Percentiles rank a stretch among this genome's conserved stretches.
These are phyloP conservation scores for Delichon dasypus DNA, from an alignment of 2,797 vertebrate genomes.

Conservation along the genomic window DNA sequence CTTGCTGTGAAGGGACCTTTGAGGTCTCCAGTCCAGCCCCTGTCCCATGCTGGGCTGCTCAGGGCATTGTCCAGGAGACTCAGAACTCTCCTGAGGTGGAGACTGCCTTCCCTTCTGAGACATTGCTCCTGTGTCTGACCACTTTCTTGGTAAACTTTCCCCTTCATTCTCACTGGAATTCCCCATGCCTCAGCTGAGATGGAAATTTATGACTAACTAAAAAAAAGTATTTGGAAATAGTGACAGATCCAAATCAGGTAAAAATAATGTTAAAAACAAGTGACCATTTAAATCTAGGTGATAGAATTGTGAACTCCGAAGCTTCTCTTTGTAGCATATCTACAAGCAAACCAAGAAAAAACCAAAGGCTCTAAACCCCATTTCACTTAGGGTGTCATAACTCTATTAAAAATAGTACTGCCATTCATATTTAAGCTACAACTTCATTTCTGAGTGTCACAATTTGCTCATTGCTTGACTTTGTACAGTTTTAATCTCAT, in stretches of 20 bases:
- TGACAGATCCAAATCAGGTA: background rate
- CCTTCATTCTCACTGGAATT: background rate
- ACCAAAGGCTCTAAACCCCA: rapidly evolving
- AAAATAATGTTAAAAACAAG: background rate
- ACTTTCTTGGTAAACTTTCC: background rate
- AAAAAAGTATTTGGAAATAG: background rate
- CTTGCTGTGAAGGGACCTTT: background rate
- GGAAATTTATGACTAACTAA: background rate
- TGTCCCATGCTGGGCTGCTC: background rate
- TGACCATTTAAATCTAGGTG: background rate
- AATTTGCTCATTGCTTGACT: background rate
- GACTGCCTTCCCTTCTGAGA: background rate
- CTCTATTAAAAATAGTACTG: background rate
- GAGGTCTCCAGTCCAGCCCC: background rate
- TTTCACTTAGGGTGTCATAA: background rate
- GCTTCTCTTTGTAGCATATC: background rate
- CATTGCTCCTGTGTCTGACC: background rate
- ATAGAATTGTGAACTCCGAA: background rate
- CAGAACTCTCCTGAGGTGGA: background rate
- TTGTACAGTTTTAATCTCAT: background rate
- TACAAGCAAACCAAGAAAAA: background rate
- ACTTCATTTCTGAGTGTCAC: background rate
- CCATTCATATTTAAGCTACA: background rate
- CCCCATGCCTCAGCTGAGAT: background rate
- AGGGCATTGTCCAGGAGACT: background rate